Conservation (phyloP, 2,797 vertebrate genomes). For the Ciconia nigra region DNA sequence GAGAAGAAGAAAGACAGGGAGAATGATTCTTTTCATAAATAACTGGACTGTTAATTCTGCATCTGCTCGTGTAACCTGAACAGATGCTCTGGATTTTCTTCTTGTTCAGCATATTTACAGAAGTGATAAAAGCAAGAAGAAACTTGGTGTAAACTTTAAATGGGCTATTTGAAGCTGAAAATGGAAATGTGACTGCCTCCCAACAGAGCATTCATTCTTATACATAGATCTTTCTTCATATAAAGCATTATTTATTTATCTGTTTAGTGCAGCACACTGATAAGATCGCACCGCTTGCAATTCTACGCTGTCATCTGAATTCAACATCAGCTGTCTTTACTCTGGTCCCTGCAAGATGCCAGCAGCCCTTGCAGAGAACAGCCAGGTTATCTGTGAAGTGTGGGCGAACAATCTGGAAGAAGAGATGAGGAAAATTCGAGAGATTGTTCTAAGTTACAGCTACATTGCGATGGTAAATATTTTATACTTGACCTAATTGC, state of each 20-base stretch:
- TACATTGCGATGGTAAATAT: slow-evolving; percentile 93
- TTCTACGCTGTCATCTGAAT: not conserved
- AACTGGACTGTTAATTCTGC: not conserved
- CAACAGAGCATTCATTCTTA: not conserved
- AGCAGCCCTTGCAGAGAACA: slow-evolving; percentile 94
- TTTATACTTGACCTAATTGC: not conserved
- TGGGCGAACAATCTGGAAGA: slow-evolving; percentile 99
- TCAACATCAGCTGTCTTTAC: not conserved
- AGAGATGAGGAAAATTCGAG: slow-evolving; percentile 97
- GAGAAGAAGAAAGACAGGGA: not conserved
- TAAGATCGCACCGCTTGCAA: not conserved
- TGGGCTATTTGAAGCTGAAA: not conserved
- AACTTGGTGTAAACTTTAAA: not conserved
- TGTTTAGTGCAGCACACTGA: not conserved
- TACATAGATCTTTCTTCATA: not conserved
- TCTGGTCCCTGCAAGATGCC: slow-evolving; percentile 83
- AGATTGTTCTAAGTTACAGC: slow-evolving; percentile 95
- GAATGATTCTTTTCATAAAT: not conserved
- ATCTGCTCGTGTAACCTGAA: not conserved
- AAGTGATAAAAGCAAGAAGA: not conserved
- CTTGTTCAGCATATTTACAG: rapidly evolving
- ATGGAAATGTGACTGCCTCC: not conserved
- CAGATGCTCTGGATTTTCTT: not conserved
- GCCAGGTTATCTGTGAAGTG: slow-evolving; percentile 98
- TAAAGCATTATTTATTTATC: not conserved